Base-by-base conservation (phyloP, 2,797 vertebrate genomes). In the Natrix natrix region DNA sequence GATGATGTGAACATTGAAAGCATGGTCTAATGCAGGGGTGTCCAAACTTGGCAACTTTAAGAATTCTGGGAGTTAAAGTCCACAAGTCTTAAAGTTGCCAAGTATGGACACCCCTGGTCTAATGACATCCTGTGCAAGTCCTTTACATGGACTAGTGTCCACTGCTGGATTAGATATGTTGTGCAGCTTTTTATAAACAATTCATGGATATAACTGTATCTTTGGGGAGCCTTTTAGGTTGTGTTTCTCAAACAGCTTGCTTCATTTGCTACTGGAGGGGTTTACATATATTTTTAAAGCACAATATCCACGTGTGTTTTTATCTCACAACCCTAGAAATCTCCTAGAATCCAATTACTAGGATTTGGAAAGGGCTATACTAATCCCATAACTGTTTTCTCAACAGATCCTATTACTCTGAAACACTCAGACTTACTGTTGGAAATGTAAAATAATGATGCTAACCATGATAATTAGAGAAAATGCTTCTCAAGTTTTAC, bases 351-450 rank as follows among this genome's bases (percentile, higher is more conserved):
- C 93, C 78, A 90, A 87, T 94, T 92, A 92, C 91, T 87, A 94
- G 88, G 87, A 93, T 93, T 89, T 66, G 69, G 59, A 43, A 66
- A 93, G 69, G 91, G 69, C 61, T 92, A 86, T 54, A 83, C 91
- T 92, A 94, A 92, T 92, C 78, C 61, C 26, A 69, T 87, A 94
- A 92, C 83, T 94, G 89, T 92, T 74, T 89, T 86, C 88, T 87
- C 91, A 90, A 94, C 93, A 92, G 55, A 94, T 92, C 94, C 55
- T 94, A 8, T 78, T 94, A 10, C 55, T 90, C 89, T 83, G 92
- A 87, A 32, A 94, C 61, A 26, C 59, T 6, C 28, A 93, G 87
- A 91, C 1, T 4, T 61, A 4, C 0, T 0, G 78, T 95, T 83
- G 92, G n/a, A 89, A 74, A 86, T 91, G 93, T 22, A 60, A 57